phyloP scores from a whole-genome alignment of 2,797 vertebrate genomes.

The Xiphophorus birchmanni region DNA sequence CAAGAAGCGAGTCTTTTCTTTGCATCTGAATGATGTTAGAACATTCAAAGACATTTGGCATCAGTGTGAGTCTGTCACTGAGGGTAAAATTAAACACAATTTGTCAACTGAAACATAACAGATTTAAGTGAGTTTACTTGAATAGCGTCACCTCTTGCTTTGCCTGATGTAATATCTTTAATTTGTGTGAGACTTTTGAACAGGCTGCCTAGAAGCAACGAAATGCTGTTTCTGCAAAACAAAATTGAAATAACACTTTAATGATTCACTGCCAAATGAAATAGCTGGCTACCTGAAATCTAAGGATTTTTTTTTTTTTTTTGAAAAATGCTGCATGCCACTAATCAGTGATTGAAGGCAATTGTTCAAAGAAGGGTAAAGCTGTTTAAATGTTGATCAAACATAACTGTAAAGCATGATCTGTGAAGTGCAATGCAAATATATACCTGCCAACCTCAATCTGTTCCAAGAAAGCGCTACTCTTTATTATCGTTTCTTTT shows the following conservation, averaged over 20 bases:
- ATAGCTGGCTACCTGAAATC: slow-evolving; percentile 52
- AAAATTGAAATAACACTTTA: slow-evolving; percentile 57
- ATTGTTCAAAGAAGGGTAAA: slow-evolving; percentile 58
- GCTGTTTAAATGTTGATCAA: slow-evolving; percentile 77
- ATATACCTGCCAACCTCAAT: slow-evolving; percentile 59
- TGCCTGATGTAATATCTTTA: slow-evolving; percentile 50
- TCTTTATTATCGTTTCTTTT: slow-evolving; percentile 71
- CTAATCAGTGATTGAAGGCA: slow-evolving; percentile 60
- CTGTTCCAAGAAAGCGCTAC: slow-evolving; percentile 56
- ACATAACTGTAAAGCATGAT: slow-evolving; percentile 56
- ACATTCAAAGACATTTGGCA: slow-evolving; percentile 1
- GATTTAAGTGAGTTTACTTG: slow-evolving; percentile 42
- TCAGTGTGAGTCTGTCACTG: slow-evolving; percentile 49
- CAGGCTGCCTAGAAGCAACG: slow-evolving; percentile 38
- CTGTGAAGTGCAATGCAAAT: slow-evolving; percentile 58
- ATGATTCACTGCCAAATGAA: slow-evolving; percentile 48
- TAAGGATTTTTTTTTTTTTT: slow-evolving; percentile 46
- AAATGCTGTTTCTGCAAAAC: slow-evolving; percentile 45
- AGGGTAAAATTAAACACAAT: slow-evolving; percentile 52
- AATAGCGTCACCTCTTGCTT: slow-evolving; percentile 34
- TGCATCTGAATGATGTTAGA: slow-evolving; percentile 23
- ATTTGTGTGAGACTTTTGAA: slow-evolving; percentile 48
- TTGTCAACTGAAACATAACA: slow-evolving; percentile 43
- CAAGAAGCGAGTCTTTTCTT: slow-evolving; percentile 8
- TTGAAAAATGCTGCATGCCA: slow-evolving; percentile 54